These are phyloP conservation scores for Malthinus flaveolus DNA, from an alignment of 2,888 invertebrate genomes.

Conservation along the genomic window DNA sequence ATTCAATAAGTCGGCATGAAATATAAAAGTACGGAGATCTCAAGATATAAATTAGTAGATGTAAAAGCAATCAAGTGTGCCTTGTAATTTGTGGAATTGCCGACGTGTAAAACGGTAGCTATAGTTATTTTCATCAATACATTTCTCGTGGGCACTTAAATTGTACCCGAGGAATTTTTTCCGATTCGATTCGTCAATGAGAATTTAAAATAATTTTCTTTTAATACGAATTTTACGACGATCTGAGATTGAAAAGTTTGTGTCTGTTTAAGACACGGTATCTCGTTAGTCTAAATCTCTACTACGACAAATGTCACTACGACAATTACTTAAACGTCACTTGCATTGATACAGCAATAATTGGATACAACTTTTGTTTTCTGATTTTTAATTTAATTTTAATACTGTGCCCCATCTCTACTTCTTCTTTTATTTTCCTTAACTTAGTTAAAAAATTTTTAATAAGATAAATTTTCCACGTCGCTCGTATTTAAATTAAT, in stretches of 20 bases:
- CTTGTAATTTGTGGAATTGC: constrained; percentile 30
- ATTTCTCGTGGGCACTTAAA: constrained; percentile 17
- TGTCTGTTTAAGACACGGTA: constrained; percentile 29
- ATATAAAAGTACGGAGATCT: constrained; percentile 24
- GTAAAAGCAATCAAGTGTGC: constrained; percentile 26
- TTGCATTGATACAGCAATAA: constrained; percentile 52
- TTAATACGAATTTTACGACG: constrained; percentile 9
- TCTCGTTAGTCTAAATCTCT: constrained; percentile 32
- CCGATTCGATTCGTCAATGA: neutral
- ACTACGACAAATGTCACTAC: constrained; percentile 39
- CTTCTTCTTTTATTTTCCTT: constrained; percentile 11
- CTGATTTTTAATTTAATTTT: constrained; percentile 51
- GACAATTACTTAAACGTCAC: constrained; percentile 50
- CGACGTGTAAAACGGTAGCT: constrained; percentile 31
- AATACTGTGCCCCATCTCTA: constrained; percentile 27
- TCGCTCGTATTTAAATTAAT: constrained; percentile 8
- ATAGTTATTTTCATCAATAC: constrained; percentile 19
- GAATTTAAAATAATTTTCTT: neutral
- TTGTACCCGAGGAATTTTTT: constrained; percentile 2
- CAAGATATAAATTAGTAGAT: constrained; percentile 23
- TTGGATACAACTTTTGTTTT: constrained; percentile 50
- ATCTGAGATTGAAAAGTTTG: constrained; percentile 29
- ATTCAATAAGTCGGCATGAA: constrained; percentile 14
- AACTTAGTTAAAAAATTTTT: neutral
- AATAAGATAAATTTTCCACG: neutral